Evolutionary conservation across 2,888 invertebrate species (phyloP).

Genomic region (Taphrorychus bicolor): DNA sequence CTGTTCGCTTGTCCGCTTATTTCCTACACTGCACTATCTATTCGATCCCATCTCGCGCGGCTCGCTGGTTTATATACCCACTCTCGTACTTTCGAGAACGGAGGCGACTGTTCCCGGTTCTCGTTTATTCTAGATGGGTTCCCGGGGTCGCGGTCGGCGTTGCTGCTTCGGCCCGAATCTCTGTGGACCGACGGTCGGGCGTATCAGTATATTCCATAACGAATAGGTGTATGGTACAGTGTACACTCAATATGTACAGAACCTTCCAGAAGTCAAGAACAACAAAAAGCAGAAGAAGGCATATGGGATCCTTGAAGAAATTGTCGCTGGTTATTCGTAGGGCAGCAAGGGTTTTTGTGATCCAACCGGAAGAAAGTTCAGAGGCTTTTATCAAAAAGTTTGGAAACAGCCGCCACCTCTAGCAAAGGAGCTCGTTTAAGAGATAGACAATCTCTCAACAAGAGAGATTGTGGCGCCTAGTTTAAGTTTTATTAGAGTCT

Average conservation of each 20-base stretch:
- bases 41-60: too few species aligned
- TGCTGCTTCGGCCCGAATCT: too few species aligned
- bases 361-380: conserved; percentile 70
- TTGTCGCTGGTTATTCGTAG: conserved; percentile 68
- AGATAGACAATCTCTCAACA: conserved; percentile 65
- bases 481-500: conserved; percentile 78
- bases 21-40: too few species aligned
- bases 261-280: conserved; percentile 63
- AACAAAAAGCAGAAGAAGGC: conserved; percentile 78
- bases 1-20: too few species aligned
- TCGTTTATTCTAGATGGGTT: too few species aligned
- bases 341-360: conserved; percentile 71
- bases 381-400: conserved; percentile 67
- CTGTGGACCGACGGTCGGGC: too few species aligned
- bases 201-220: too few species aligned
- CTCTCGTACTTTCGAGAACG: too few species aligned
- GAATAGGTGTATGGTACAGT: too few species aligned
- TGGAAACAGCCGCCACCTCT: conserved; percentile 71
- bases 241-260: conserved; percentile 72
- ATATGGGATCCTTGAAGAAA: conserved; percentile 75
- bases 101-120: too few species aligned
- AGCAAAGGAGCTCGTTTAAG: conserved; percentile 68
- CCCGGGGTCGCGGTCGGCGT: too few species aligned
- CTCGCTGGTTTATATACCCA: too few species aligned
- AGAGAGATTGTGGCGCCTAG: conserved; percentile 76